Evolutionary conservation across 2,113 vertebrate species (phyloP), one percentile per base, ranked within the genome.

Genomic region (Dasypus novemcinctus): DNA sequence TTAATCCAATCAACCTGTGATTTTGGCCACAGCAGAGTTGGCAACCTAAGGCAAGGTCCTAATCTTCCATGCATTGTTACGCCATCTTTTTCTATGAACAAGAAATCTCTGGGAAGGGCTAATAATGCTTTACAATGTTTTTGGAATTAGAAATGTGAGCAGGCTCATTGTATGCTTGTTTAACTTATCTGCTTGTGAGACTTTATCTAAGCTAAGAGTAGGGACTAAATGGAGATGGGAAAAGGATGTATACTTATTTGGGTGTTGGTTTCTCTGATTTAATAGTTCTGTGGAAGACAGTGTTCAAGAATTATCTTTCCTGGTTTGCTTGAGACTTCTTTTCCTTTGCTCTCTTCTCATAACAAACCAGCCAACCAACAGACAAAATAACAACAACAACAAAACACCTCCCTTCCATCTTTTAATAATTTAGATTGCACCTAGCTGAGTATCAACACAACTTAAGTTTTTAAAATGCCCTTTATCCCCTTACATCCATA

Each of bases 401-500:
- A 13, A 61, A 80, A 74, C 43, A 13, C 3, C 43, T 17, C 21
- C 0, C 15, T 36, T 76, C 15, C 5, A 7, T 11, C 59, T 11
- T 57, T 81, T 61, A n/a, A 2, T 82, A 78, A 74, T 91, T 68
- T 68, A 69, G n/a, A 66, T 10, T 71, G 20, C 18, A 85, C 23
- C 18, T 88, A 20, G 36, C 7, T 93, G 61, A 71, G 21, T 3
- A 33, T 91, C 46, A 25, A 7, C 20, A 71, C 1, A 41, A 41
- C 4, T 1, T 9, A 63, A 59, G 12, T 46, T 43, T 89, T 36
- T 76, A 68, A 54, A 31, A 79, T 31, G 25, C 0, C 3, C 3
- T 64, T 68, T 57, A 12, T 31, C 0, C 21, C 14, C 3, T 68
- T 20, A 33, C 11, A 76, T 29, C 8, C 54, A 0, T 2, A 33